Evolutionary conservation across 1,140 invertebrate genomes (phyloP).

Genomic region (Formica selysi): DNA sequence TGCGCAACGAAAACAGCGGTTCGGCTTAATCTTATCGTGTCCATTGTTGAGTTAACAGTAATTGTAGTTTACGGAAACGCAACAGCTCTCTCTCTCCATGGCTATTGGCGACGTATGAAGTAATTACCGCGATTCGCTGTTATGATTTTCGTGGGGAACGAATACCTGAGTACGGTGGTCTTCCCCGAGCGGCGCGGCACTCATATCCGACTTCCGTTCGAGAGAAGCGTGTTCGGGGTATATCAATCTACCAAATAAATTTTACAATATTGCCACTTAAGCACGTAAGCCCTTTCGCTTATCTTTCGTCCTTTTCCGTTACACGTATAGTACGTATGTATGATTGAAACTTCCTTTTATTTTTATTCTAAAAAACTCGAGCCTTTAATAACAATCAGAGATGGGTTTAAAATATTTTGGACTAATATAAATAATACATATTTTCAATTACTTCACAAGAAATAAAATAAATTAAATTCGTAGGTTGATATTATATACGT

Average conservation of each 20-base stretch:
- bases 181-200: background rate
- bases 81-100: constrained; percentile 46
- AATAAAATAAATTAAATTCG: background rate
- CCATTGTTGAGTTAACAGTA: constrained; percentile 70
- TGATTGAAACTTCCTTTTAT: background rate
- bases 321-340: background rate
- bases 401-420: background rate
- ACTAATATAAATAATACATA: background rate
- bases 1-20: constrained; percentile 65
- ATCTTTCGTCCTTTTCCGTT: background rate
- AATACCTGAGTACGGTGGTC: background rate
- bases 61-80: constrained; percentile 60
- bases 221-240: background rate
- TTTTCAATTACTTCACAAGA: background rate
- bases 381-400: background rate
- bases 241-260: background rate
- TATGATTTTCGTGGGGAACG: constrained; percentile 52
- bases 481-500: background rate
- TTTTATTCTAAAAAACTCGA: background rate
- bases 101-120: constrained; percentile 56
- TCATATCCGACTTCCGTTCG: constrained; percentile 31
- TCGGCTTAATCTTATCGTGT: constrained; percentile 62
- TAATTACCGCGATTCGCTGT: constrained; percentile 67
- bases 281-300: background rate
- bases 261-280: constrained; percentile 2